These are phyloP conservation scores for Mycteria americana DNA, from an alignment of 2,797 vertebrate genomes.

Conservation along the genomic window DNA sequence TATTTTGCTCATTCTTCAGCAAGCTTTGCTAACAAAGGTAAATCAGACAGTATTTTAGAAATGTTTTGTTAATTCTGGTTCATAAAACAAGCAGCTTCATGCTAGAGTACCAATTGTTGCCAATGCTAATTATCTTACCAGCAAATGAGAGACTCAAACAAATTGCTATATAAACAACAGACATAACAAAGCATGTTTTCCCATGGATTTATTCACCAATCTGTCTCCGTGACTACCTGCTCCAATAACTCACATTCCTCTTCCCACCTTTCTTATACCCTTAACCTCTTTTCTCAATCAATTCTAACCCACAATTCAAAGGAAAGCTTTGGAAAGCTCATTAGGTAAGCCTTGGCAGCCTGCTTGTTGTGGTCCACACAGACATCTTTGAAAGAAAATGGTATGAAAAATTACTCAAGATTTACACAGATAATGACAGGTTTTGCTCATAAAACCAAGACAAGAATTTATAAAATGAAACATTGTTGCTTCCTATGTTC, in stretches of 20 bases:
- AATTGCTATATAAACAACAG: neutral
- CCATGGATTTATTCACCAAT: neutral
- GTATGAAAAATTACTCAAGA: neutral
- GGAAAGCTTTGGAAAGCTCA: neutral
- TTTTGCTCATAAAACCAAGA: neutral
- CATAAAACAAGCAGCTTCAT: neutral
- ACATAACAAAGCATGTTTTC: neutral
- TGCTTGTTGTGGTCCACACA: neutral
- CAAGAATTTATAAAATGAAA: neutral
- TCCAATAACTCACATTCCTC: neutral
- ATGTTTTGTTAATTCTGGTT: neutral
- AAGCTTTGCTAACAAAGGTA: constrained; percentile 82
- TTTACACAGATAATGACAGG: neutral
- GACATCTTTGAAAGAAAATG: neutral
- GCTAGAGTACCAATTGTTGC: neutral
- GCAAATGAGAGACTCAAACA: neutral
- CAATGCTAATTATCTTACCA: neutral
- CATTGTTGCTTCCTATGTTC: neutral
- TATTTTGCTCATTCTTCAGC: constrained; percentile 83
- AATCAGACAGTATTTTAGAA: constrained; percentile 57
- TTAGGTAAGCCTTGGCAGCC: neutral
- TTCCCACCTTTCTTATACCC: neutral
- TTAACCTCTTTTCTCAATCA: neutral
- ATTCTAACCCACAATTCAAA: neutral
- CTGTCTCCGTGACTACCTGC: neutral